Evolutionary conservation across 2,113 vertebrate species (phyloP), one percentile per base, ranked within the genome.

Genomic region (Rhineura floridana): DNA sequence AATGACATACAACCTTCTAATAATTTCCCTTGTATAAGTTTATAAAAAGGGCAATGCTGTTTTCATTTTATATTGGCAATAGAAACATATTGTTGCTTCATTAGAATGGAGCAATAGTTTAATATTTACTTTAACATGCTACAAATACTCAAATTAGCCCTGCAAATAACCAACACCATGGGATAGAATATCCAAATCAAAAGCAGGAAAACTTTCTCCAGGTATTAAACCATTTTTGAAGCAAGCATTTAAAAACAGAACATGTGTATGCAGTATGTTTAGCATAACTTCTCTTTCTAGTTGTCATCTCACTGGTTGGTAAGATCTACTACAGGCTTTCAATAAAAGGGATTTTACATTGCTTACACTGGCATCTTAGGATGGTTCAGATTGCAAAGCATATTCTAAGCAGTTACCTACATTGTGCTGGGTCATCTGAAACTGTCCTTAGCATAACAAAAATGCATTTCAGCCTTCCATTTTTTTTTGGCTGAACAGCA

Each of bases 81-180:
- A 86, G 4, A 76, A 82, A 50, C 44, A 95, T 91, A 62, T 94
- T 88, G 8, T 91, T 90, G 72, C 92, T 94, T 96, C 50, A 91
- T 28, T 92, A 76, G 67, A 93, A 95, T 76, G 75, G 65, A 93
- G n/a, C 90, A 92, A 80, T 89, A 69, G 67, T 36, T 93, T 94
- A 89, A 72, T 65, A 91, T 90, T 93, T 90, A 91, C 87, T 81
- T 70, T 75, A 63, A 75, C 30, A 48, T 83, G 19, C 36, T 76
- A 62, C 42, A 96, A 95, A 82, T 94, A 91, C 90, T 91, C 88
- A 94, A 92, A 80, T 94, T 63, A 92, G 90, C 42, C 44, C 93
- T 94, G 85, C 90, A 91, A 59, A 48, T 75, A 90, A 70, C 55
- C 73, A 88, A 86, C 42, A 92, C 90, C 88, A 93, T 72, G 92